Evolutionary conservation across 2,888 invertebrate genomes (phyloP).

Genomic region (Dromius quadrimaculatus): DNA sequence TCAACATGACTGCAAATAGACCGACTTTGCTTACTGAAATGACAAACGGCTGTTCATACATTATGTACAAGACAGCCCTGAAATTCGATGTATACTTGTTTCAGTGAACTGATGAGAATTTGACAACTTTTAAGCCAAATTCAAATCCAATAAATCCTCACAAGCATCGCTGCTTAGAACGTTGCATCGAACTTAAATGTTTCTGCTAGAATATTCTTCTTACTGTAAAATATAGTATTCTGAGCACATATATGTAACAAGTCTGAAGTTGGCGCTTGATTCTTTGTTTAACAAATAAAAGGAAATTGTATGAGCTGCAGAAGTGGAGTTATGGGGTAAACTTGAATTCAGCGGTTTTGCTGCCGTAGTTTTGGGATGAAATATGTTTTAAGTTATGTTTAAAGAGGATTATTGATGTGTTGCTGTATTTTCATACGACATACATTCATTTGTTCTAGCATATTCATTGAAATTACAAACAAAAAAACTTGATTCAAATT

Average conservation of each 20-base stretch:
- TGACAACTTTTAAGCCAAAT: conserved; percentile 19
- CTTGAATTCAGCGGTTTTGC: conserved; percentile 21
- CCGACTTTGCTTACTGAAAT: conserved; percentile 39
- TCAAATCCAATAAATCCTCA: conserved; percentile 24
- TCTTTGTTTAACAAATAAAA: conserved; percentile 49
- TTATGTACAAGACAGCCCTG: conserved; percentile 34
- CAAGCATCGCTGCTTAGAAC: no score
- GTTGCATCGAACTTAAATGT: background rate
- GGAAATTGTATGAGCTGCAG: conserved; percentile 45
- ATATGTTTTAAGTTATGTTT: no score
- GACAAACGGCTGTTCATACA: conserved; percentile 45
- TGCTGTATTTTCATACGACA: no score
- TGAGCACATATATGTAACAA: conserved; percentile 26
- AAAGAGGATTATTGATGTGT: no score
- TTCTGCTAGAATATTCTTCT: conserved; percentile 1
- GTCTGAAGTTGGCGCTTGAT: conserved; percentile 26
- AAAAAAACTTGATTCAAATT: no score
- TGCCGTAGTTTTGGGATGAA: conserved; percentile 20
- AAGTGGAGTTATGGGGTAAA: conserved; percentile 42
- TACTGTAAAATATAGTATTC: conserved; percentile 5
- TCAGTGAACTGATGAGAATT: no score
- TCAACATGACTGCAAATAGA: conserved; percentile 44
- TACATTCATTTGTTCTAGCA: no score
- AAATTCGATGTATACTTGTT: conserved; percentile 10
- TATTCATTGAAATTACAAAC: no score